Conservation (phyloP, 2,797 vertebrate genomes). For the Dipus sagitta region DNA sequence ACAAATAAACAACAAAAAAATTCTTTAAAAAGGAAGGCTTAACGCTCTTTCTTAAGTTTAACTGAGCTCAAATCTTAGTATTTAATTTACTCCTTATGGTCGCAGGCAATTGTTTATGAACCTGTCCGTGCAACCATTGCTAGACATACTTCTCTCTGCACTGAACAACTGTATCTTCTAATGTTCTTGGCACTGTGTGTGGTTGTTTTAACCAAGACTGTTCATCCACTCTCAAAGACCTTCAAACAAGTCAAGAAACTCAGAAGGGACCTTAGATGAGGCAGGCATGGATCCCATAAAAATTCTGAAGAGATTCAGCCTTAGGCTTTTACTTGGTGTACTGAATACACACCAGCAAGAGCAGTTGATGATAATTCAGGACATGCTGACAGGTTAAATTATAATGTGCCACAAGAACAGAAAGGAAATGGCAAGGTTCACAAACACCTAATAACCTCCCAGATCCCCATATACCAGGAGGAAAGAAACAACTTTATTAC, state of each 20-base stretch:
- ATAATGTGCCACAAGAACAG: neutral
- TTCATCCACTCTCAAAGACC: neutral
- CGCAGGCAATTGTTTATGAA: neutral
- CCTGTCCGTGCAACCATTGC: neutral
- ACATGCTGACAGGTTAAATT: constrained; percentile 43
- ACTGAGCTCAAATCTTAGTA: neutral
- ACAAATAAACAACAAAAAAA: too few species aligned
- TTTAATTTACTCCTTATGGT: neutral
- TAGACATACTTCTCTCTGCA: neutral
- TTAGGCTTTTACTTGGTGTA: constrained; percentile 19
- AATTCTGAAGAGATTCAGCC: neutral
- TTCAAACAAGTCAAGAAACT: constrained; percentile 22
- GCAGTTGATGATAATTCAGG: neutral
- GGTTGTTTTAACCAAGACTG: neutral
- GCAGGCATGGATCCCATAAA: neutral
- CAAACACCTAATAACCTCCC: neutral
- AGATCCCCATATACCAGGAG: neutral
- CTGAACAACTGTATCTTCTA: neutral
- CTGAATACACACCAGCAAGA: constrained; percentile 8
- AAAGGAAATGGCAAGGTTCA: constrained; percentile 55
- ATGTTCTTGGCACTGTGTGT: neutral
- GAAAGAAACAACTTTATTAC: constrained; percentile 36
- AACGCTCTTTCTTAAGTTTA: neutral
- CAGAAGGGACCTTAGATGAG: neutral
- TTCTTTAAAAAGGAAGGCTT: neutral